Percentiles rank a stretch among this genome's conserved stretches.
phyloP scores from a whole-genome alignment of 2,888 invertebrate genomes.

The Aradus depressus region DNA sequence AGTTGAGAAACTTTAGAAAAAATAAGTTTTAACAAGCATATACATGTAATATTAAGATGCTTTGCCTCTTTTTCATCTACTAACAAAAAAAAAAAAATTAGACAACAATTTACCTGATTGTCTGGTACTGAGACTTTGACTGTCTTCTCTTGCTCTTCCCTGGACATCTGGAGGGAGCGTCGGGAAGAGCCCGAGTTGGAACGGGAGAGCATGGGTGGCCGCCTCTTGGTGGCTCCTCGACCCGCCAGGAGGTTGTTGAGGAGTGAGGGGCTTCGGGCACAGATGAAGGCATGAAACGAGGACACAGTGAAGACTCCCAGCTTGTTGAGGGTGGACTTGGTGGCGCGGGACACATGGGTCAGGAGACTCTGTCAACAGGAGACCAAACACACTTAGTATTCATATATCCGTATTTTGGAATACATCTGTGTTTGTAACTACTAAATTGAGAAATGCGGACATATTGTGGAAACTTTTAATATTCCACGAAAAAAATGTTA shows the following conservation, averaged over 20 bases:
- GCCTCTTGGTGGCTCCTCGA: conserved; percentile 78
- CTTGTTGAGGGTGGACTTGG: conserved; percentile 88
- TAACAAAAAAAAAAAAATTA: neutral
- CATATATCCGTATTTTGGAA: too few species aligned
- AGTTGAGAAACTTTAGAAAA: neutral
- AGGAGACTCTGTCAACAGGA: conserved; percentile 68
- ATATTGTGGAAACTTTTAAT: too few species aligned
- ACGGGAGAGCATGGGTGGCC: conserved; percentile 79
- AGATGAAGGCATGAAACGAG: conserved; percentile 95
- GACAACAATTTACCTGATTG: conserved; percentile 42
- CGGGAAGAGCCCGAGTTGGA: conserved; percentile 82
- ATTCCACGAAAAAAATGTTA: too few species aligned
- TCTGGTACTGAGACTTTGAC: conserved; percentile 85
- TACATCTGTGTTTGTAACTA: too few species aligned
- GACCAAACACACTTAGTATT: too few species aligned
- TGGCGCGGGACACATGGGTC: conserved; percentile 87
- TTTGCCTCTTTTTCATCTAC: neutral
- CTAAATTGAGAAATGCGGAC: too few species aligned
- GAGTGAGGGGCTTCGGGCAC: conserved; percentile 86
- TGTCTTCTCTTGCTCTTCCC: conserved; percentile 76
- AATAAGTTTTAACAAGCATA: neutral
- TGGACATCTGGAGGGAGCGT: conserved; percentile 74
- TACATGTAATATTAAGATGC: neutral
- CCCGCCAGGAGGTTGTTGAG: conserved; percentile 85
- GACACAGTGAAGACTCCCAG: conserved; percentile 95